Evolutionary conservation across 2,888 invertebrate genomes (phyloP).

Genomic region (Lagria hirta): DNA sequence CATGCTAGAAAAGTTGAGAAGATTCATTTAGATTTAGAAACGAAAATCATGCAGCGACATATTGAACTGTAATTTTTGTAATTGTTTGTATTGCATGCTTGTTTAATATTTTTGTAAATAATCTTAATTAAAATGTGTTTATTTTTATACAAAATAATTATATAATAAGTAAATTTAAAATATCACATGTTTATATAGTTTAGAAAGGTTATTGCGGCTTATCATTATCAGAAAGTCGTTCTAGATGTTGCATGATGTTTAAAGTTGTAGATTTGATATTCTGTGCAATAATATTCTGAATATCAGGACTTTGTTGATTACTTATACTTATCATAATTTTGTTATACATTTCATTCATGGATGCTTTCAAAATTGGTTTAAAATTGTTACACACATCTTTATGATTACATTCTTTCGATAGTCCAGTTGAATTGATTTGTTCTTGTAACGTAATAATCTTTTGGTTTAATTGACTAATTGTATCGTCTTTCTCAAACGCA

Average conservation of each 20-base stretch:
- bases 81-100: slow-evolving; percentile 2
- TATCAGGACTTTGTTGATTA: slow-evolving; percentile 21
- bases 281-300: slow-evolving; percentile 29
- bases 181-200: slow-evolving; percentile 7
- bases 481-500: slow-evolving; percentile 6
- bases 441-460: too few relatives aligned
- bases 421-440: slow-evolving; percentile 1
- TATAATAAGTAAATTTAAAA: slow-evolving; percentile 2
- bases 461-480: slow-evolving; percentile 26
- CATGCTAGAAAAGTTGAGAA: slow-evolving; percentile 84
- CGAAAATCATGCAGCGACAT: slow-evolving; percentile 74
- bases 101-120: slow-evolving; percentile 12
- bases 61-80: slow-evolving; percentile 64
- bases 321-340: slow-evolving; percentile 41
- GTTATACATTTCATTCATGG: slow-evolving; percentile 47
- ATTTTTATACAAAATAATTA: too few relatives aligned
- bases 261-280: slow-evolving; percentile 33
- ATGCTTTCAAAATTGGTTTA: slow-evolving; percentile 36
- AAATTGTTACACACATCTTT: slow-evolving; percentile 12
- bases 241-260: slow-evolving; percentile 31
- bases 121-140: slow-evolving; percentile 16
- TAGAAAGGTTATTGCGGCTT: too few relatives aligned
- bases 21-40: slow-evolving; percentile 76
- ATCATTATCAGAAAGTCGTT: slow-evolving; percentile 11
- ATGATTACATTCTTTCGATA: too few relatives aligned